Percentiles rank a stretch among this genome's conserved stretches.
Conservation (phyloP, 37 sponge, comb jelly and placozoan species). For the Diacarnus erythraeanus region DNA sequence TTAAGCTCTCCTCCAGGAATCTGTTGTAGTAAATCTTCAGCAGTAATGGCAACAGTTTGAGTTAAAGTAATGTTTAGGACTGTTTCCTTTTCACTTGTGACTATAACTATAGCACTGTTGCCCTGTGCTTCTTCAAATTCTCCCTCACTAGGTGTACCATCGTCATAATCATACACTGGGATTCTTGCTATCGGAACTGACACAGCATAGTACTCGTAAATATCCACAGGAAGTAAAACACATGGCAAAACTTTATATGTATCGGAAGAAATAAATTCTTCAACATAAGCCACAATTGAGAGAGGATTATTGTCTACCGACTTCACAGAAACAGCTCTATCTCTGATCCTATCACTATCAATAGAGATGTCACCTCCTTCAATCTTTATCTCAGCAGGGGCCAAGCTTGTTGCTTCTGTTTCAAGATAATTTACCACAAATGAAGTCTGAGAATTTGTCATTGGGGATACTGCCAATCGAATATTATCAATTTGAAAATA, state of each 20-base stretch:
- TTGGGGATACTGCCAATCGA: not conserved
- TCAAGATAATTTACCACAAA: not conserved
- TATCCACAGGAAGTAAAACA: conserved; percentile 16
- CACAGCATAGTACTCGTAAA: conserved; percentile 63
- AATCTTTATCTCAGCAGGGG: not conserved
- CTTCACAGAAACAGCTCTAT: conserved; percentile 6
- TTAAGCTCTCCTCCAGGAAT: not conserved
- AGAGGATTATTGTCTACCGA: not conserved
- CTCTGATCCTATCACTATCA: not conserved
- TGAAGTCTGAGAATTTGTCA: too few species aligned
- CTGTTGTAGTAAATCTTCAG: conserved; percentile 6
- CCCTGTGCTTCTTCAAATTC: not conserved
- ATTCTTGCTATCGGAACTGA: conserved; percentile 15
- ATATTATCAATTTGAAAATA: not conserved
- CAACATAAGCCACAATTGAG: conserved; percentile 31
- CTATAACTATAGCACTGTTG: conserved; percentile 37
- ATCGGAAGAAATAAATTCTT: conserved; percentile 32
- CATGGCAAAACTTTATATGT: conserved; percentile 33
- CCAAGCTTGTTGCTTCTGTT: not conserved
- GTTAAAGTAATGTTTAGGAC: conserved; percentile 30
- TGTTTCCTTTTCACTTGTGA: conserved; percentile 18
- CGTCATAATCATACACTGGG: not conserved
- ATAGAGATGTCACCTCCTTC: not conserved
- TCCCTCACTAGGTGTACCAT: not conserved
- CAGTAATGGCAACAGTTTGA: conserved; percentile 5